Conservation (phyloP, 2,888 invertebrate species). For the Poecilobothrus nobilitatus region DNA sequence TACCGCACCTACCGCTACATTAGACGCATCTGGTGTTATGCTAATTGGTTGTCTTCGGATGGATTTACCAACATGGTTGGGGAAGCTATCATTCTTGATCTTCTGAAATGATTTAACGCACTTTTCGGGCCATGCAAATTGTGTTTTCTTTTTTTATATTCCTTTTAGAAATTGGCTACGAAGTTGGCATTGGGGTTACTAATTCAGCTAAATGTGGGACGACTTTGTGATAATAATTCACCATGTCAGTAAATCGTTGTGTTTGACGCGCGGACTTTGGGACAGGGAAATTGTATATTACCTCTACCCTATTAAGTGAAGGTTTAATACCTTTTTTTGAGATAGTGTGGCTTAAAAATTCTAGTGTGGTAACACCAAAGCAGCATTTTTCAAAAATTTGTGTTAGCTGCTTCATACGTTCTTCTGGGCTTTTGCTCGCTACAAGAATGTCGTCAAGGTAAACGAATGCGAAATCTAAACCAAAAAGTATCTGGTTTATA, state of each 20-base stretch:
- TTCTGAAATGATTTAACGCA: background rate
- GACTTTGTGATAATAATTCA: conserved; percentile 13
- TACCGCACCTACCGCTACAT: conserved; percentile 25
- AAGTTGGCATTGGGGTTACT: conserved; percentile 3
- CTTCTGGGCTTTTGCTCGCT: background rate
- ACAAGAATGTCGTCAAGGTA: background rate
- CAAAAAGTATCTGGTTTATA: background rate
- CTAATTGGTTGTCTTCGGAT: background rate
- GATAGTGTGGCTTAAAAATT: conserved; percentile 2
- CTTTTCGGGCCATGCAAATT: conserved; percentile 10
- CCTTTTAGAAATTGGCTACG: background rate
- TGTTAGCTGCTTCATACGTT: background rate
- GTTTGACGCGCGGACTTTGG: conserved; percentile 10
- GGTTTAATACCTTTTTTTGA: background rate
- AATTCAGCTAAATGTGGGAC: conserved; percentile 10
- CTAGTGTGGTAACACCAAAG: background rate
- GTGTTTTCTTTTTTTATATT: conserved; percentile 5
- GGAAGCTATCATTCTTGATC: conserved; percentile 5
- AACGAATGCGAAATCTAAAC: background rate
- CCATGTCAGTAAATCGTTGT: conserved; percentile 14
- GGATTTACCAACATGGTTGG: conserved; percentile 18
- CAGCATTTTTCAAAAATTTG: conserved; percentile 8
- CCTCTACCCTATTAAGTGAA: background rate
- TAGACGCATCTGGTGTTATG: conserved; percentile 22
- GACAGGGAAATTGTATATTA: conserved; percentile 2